Evolutionary conservation across 2,888 invertebrate genomes (phyloP).

Genomic region (Deroplatys truncata): DNA sequence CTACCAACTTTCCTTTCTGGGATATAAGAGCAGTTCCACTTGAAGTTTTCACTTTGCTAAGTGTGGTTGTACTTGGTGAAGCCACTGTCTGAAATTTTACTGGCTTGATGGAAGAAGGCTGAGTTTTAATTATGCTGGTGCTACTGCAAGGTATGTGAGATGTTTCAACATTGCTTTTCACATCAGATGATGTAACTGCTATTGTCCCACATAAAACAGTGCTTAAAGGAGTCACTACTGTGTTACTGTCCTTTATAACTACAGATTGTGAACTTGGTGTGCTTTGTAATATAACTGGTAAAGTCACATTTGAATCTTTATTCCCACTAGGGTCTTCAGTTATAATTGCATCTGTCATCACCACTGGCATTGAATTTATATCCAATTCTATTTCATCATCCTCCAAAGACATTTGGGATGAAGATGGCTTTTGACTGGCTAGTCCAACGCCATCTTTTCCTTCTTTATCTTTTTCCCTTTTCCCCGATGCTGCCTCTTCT

Average conservation of each 20-base stretch:
- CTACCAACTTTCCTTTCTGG: constrained; percentile 41
- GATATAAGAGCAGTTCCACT: constrained; percentile 30
- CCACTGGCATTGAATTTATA: constrained; percentile 73
- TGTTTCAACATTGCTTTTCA: neutral
- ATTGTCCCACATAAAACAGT: neutral
- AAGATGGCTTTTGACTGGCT: neutral
- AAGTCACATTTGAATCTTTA: neutral
- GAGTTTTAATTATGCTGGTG: neutral
- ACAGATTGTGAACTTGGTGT: neutral
- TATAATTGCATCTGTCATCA: constrained; percentile 60
- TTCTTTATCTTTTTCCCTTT: neutral
- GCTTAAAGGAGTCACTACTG: neutral
- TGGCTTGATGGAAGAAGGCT: neutral
- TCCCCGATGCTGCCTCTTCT: neutral
- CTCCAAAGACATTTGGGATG: constrained; percentile 7
- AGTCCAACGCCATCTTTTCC: neutral
- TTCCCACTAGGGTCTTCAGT: constrained; percentile 18
- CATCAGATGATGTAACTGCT: neutral
- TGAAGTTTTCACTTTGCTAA: neutral
- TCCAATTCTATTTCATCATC: constrained; percentile 48
- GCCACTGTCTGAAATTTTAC: neutral
- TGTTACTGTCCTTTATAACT: neutral
- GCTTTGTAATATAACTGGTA: neutral
- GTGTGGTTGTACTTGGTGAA: neutral
- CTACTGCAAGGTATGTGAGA: neutral